Percentiles rank a stretch among this genome's conserved stretches.
Evolutionary conservation across 2,113 vertebrate species (phyloP).

Genomic region (Macroglossus sobrinus): DNA sequence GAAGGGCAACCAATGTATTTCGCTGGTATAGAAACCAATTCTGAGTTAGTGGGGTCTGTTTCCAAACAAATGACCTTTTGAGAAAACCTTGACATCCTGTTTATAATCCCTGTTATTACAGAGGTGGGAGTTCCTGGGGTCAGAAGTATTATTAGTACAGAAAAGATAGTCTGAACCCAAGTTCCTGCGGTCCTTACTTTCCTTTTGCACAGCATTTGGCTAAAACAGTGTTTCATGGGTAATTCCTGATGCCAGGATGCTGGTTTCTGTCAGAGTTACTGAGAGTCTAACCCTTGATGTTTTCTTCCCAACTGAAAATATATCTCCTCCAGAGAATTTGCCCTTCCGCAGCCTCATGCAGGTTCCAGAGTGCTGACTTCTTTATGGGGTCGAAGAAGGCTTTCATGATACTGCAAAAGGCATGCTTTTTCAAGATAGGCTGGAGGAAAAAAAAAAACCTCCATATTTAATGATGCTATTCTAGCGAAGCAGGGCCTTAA

Average conservation of each 20-base stretch:
- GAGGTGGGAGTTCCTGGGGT: neutral
- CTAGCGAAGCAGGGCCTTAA: slow-evolving; percentile 58
- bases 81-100: neutral
- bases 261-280: slow-evolving; percentile 15
- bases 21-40: neutral
- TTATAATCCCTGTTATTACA: neutral
- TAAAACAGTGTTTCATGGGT: neutral
- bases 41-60: neutral
- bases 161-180: neutral
- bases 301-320: slow-evolving; percentile 18
- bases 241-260: neutral
- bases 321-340: neutral
- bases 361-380: neutral
- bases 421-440: slow-evolving; percentile 49
- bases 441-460: slow-evolving; percentile 58
- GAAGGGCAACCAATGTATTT: neutral
- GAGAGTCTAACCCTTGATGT: neutral
- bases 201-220: neutral
- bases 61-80: neutral
- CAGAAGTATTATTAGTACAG: neutral
- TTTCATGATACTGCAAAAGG: slow-evolving; percentile 46
- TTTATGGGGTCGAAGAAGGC: slow-evolving; percentile 43
- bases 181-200: neutral
- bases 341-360: neutral
- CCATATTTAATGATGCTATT: slow-evolving; percentile 66